Base-by-base conservation (phyloP, 1,140 invertebrate genomes). In the Sipha flava region DNA sequence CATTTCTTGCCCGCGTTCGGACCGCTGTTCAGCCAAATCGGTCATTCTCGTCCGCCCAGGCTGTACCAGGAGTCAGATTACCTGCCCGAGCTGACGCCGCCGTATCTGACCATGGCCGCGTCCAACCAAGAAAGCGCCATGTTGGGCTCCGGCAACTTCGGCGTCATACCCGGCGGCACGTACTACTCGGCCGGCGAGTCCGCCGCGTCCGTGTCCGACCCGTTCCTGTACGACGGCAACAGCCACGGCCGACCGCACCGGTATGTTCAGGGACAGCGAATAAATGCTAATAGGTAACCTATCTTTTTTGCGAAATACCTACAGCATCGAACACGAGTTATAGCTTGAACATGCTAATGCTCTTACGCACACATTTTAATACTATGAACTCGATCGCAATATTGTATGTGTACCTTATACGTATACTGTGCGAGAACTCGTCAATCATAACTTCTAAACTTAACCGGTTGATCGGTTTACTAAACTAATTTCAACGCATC, bases 141-240 rank as follows among this genome's bases (percentile, higher is more conserved):
- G 47, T 31, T 81, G 26, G 81, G 81, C 14, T 81, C 81, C 16
- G 94, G 94, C 0, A 95, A 96, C 85, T 96, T 95, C 83, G 94
- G 93, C 1, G 92, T 96, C 1, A 91, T 96, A 43, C 88, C 89
- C 70, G 94, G 94, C 0, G 94, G 94, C 3, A 95, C 94, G 26
- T 96, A 94, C 85, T 94, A 94, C 81, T 85, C 88, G 3, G 89
- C 88, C 34, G 87, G 88, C 7, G 87, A 87, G 43, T 88, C 89
- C 64, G 84, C 85, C 9, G 81, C 84, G 6, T 85, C 86, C 79
- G 70, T 80, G 9, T 85, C 85, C 87, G 34, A 70, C 16, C 66
- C 66, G 23, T 70, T 47, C 21, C 16, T 79, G 37, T 81, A 75
- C 59, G 57, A 81, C 16, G 82, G 70, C 59, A 91, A 91, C 47